Base-by-base conservation (phyloP, 1,140 invertebrate genomes). In the Scaptomyza montana region DNA sequence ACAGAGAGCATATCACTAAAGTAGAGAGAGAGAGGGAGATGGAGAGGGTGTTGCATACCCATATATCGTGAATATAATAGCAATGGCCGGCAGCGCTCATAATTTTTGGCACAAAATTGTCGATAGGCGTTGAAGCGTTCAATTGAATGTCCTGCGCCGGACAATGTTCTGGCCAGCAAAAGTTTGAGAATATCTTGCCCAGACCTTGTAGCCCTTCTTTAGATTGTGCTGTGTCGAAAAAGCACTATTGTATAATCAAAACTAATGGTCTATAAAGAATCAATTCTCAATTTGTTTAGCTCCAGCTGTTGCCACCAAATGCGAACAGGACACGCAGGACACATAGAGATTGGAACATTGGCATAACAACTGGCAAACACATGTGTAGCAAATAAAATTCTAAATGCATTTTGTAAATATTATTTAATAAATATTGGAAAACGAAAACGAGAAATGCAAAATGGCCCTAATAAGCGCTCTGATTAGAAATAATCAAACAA, bases 261-360 rank as follows among this genome's bases (percentile, higher is more conserved):
- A 86, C 89, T 90, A 90, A 90, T 90, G 89, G 89, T 89, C 89
- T 90, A 90, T 90, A 90, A 90, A 90, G 89, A 90, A 90, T 90
- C 89, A 90, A 90, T 90, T 90, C 86, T 76, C 89, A 90, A 90
- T 90, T 90, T 90, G 89, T 86, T 90, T 90, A 81, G 85, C 77
- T 56, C 33, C 85, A 89, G 86, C 85, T 89, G 84, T 66, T 82
- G 39, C 69, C 70, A 41, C 45, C 63, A 46, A 59, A 28, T 30
- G 21, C n/a, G 39, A 8, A 36, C 68, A 64, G 71, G 75, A 65
- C 49, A 63, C n/a, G 62, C 59, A 67, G 77, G 68, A 85, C 69
- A 67, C 21, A 45, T 10, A 47, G 33, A 36, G 33, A 36, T 2
- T 59, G 70, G 46, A 53, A 74, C 66, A 62, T 65, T 57, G 41